Evolutionary conservation across 2,113 vertebrate species (phyloP), one percentile per base, ranked within the genome.

Genomic region (Pundamilia nyererei): DNA sequence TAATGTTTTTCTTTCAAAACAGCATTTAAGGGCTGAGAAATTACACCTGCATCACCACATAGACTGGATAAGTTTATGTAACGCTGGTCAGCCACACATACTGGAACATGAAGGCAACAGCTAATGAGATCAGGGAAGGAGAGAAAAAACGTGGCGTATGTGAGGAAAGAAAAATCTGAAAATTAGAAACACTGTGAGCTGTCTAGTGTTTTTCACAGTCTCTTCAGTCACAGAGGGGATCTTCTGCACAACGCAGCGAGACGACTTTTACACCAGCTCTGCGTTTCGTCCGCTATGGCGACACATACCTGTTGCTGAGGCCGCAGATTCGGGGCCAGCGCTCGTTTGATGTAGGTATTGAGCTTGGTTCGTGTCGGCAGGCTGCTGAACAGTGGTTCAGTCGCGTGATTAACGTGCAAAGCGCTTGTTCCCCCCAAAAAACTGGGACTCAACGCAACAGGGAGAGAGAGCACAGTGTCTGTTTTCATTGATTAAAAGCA

Each of bases 101-200:
- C 82, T 62, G 26, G 19, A 35, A 47, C 81, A 89, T 29, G n/a
- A 62, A 83, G 86, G 56, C 51, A 21, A 65, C 75, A 47, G 85
- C 87, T 89, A 89, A 93, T 79, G 84, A 91, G 87, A 81, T 84
- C 84, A 62, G 84, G 26, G 80, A n/a, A 70, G 77, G 82, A 49
- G 85, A 83, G 60, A 91, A 84, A 68, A 62, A 54, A 88, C 56
- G 24, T 49, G 65, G 35, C 8, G 72, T 26, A 84, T 72, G 79
- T 58, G 87, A 54, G 53, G 53, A 6, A n/a, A 55, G 53, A 85
- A 55, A 79, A 83, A 86, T 86, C 35, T 42, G 83, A 82, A 84
- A 91, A 94, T 91, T 87, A 87, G 86, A 83, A 89, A 89, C 89
- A 81, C 82, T 79, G 91, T 17, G 70, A 90, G 86, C 79, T 75